Conservation (phyloP, 35 echinoderm and acorn worm species). For the Diadema setosum region DNA sequence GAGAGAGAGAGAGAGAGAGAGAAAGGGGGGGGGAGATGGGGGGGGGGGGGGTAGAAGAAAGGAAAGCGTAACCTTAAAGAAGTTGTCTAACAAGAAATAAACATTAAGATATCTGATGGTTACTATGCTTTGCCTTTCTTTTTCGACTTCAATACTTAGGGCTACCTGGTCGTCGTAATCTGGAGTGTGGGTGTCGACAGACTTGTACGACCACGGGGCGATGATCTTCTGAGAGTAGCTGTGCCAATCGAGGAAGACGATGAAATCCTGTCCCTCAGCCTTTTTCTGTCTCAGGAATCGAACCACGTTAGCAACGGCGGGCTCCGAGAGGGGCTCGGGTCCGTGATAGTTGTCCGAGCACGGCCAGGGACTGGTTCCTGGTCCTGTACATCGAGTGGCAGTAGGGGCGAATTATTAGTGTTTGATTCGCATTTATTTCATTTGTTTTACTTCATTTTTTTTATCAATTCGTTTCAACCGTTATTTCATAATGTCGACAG, state of each 20-base stretch:
- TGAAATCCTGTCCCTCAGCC: constrained; percentile 3
- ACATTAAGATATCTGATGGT: too few species aligned
- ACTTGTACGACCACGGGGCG: constrained; percentile 35
- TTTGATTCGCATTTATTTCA: too few species aligned
- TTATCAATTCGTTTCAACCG: too few species aligned
- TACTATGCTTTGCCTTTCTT: too few species aligned
- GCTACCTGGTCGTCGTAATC: constrained; percentile 8
- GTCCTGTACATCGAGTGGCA: constrained; percentile 1
- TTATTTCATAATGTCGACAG: too few species aligned
- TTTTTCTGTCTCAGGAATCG: constrained; percentile 17
- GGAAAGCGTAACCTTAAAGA: too few species aligned
- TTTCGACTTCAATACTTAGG: not conserved
- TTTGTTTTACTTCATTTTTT: too few species aligned
- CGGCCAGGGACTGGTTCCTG: constrained; percentile 52
- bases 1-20: too few species aligned
- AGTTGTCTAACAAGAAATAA: too few species aligned
- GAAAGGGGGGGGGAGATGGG: not conserved
- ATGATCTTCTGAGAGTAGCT: constrained; percentile 80
- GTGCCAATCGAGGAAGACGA: constrained; percentile 81
- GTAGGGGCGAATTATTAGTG: too few species aligned
- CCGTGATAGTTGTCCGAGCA: constrained; percentile 72
- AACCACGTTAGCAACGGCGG: constrained; percentile 17
- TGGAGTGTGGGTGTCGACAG: not conserved
- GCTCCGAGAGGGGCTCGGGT: constrained; percentile 32
- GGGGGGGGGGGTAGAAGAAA: not conserved